These are phyloP conservation scores for Brachypalpus laphriformis DNA, from an alignment of 2,888 invertebrate species.

Conservation along the genomic window DNA sequence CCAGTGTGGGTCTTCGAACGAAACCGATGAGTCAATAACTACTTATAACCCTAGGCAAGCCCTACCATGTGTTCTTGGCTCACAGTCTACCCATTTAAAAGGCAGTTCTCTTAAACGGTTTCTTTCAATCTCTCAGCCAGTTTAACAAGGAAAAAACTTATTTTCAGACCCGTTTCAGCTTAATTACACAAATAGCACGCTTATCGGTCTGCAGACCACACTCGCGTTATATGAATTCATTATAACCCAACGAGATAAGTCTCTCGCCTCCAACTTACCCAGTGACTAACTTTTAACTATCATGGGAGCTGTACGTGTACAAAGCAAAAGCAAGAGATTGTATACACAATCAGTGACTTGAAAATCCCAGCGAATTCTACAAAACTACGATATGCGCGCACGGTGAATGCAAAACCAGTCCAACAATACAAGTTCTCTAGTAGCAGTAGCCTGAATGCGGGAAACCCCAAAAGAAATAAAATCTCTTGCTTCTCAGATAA, in stretches of 20 bases:
- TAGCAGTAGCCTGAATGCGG: not conserved
- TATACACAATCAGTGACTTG: not conserved
- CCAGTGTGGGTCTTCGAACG: not conserved
- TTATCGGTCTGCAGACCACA: conserved; percentile 28
- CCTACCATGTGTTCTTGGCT: not conserved
- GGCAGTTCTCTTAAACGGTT: not conserved
- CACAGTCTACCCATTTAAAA: not conserved
- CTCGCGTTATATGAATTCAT: not conserved
- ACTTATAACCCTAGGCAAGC: not conserved
- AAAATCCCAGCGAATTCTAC: conserved; percentile 22
- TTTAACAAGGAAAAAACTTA: not conserved
- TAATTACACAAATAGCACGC: not conserved
- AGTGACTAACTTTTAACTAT: conserved; percentile 8
- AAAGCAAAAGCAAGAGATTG: not conserved
- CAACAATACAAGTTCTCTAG: not conserved
- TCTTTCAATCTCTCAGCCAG: not conserved
- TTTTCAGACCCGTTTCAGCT: conserved; percentile 1
- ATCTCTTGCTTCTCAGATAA: not conserved
- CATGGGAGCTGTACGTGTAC: not conserved
- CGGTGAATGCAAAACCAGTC: conserved; percentile 16
- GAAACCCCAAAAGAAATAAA: conserved; percentile 25
- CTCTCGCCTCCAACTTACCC: not conserved
- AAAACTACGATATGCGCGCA: not conserved
- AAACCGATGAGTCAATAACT: not conserved
- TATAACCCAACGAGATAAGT: not conserved